Evolutionary conservation across 2,113 vertebrate genomes (phyloP), one percentile per base, ranked within the genome.

Genomic region (Catharus minimus): DNA sequence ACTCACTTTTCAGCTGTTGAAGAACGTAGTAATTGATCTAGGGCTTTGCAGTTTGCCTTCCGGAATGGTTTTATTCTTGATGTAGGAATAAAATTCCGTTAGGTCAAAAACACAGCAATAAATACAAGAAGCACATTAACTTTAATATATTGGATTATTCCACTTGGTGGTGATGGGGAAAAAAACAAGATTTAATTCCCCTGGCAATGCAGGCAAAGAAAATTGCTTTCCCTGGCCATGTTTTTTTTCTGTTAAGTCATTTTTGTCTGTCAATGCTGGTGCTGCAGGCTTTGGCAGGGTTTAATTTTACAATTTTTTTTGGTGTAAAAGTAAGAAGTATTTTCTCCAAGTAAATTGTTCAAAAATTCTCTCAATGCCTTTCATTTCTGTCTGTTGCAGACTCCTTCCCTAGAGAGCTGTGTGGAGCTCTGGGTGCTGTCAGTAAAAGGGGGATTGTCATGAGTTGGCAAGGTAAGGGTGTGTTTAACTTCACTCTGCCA

Each of bases 121-220:
- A 97, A 96, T 94, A 95, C 95, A 90, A 95, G 92, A 78, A 95
- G 91, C 92, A 80, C 89, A 93, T 96, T 97, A 93, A 89, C 86
- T 95, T 92, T 96, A 96, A 96, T 97, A 96, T 94, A 98, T 97
- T 95, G 95, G 96, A 97, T 97, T 97, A 97, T 97, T 97, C 97
- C 94, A 95, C 95, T 95, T 68, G 13, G 78, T 82, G 90, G 93
- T 95, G 94, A 96, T 15, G 33, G 95, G 95, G 79, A 67, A 95
- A 96, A 96, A 95, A 90, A 49, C 94, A 96, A 95, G 94, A 97
- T 97, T 97, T 97, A 97, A 97, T 97, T 97, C 97, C 96, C 96
- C 38, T 38, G 92, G 94, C 96, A 91, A 91, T 62, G 50, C 95
- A 93, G 91, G 94, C 94, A 52, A 89, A 97, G 96, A 96, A 97